phyloP scores from a whole-genome alignment of 1,140 invertebrate genomes.

The Linepithema humile region DNA sequence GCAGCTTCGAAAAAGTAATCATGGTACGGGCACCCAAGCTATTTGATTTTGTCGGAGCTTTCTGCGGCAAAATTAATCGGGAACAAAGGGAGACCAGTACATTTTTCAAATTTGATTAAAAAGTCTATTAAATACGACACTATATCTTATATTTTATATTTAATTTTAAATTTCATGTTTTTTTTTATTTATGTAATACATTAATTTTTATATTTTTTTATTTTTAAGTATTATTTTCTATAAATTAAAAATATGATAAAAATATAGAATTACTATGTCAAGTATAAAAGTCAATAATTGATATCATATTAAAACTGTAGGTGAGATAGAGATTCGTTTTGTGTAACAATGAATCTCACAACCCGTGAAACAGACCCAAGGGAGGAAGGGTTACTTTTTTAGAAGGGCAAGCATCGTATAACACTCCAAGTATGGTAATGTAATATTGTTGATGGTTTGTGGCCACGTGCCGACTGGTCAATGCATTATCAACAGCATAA shows the following conservation, averaged over 20 bases:
- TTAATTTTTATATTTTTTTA: too few species aligned
- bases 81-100: background rate
- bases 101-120: background rate
- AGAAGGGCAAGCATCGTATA: conserved; percentile 11
- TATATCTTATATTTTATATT: background rate
- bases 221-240: too few species aligned
- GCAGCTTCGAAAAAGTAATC: conserved; percentile 52
- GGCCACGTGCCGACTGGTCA: conserved; percentile 36
- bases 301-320: background rate
- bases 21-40: background rate
- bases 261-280: background rate
- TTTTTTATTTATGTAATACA: too few species aligned
- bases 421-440: conserved; percentile 57
- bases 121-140: background rate
- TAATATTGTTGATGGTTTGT: conserved; percentile 60
- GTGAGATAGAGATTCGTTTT: background rate
- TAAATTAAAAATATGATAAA: background rate
- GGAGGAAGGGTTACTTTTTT: conserved; percentile 64
- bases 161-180: too few species aligned
- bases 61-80: background rate
- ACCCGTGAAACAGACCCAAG: conserved; percentile 73
- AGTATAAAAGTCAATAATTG: background rate
- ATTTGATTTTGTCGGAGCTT: background rate
- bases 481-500: conserved; percentile 35
- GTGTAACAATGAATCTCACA: conserved; percentile 45